phyloP scores from a whole-genome alignment of 2,888 invertebrate species.

The Itoplectis maculator region DNA sequence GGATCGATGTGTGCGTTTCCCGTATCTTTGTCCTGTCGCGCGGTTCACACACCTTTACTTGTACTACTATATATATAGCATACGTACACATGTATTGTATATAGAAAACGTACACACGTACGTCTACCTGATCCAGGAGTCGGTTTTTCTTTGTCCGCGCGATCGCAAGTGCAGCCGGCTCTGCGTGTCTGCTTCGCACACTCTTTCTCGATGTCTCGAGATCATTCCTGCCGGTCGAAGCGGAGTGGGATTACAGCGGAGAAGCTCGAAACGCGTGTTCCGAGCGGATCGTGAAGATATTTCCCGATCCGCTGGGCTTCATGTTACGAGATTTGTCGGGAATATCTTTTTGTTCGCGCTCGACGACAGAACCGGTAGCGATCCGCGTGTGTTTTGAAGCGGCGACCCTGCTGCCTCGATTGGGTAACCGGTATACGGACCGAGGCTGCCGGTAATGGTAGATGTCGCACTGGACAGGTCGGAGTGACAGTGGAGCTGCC shows the following conservation, averaged over 20 bases:
- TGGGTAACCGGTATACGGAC: conserved; percentile 5
- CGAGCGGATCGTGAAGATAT: background rate
- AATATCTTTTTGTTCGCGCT: background rate
- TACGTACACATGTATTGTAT: background rate
- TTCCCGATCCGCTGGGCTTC: conserved; percentile 1
- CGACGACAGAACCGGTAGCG: background rate
- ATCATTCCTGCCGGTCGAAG: conserved; percentile 33
- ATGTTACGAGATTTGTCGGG: conserved; percentile 6
- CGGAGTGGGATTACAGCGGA: background rate
- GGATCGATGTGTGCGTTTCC: conserved; percentile 30
- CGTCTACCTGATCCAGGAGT: conserved; percentile 34
- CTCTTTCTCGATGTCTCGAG: conserved; percentile 17
- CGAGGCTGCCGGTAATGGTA: conserved; percentile 14
- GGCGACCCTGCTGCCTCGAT: background rate
- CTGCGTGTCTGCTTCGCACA: conserved; percentile 35
- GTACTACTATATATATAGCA: no score
- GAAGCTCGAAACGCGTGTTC: background rate
- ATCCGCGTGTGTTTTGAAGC: background rate
- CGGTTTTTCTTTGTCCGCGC: conserved; percentile 59
- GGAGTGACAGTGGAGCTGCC: background rate
- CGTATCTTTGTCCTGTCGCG: conserved; percentile 53
- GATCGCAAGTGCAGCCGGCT: conserved; percentile 31
- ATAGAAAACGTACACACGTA: background rate
- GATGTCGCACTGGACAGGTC: background rate
- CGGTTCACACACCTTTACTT: conserved; percentile 33